Percentiles rank a stretch among this genome's conserved stretches.
These are phyloP conservation scores for Plusia festucae DNA, from an alignment of 2,888 invertebrate genomes.

Conservation along the genomic window DNA sequence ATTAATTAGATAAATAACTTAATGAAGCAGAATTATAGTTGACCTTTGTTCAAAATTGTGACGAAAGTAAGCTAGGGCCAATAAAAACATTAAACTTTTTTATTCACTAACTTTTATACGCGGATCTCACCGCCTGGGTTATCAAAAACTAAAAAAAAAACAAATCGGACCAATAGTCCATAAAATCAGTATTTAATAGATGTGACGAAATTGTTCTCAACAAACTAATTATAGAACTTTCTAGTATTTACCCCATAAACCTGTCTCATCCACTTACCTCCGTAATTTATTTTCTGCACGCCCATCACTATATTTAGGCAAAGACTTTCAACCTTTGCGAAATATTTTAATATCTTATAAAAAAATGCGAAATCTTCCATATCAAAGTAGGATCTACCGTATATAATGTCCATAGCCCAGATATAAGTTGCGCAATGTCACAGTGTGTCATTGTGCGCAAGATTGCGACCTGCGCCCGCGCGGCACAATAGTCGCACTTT, in stretches of 20 bases:
- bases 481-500: slow-evolving; percentile 33
- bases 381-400: slow-evolving; percentile 32
- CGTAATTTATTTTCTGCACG: slow-evolving; percentile 26
- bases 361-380: slow-evolving; percentile 26
- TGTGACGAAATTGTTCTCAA: too few species aligned
- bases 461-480: slow-evolving; percentile 30
- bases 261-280: slow-evolving; percentile 22
- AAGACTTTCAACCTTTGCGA: slow-evolving; percentile 7
- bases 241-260: slow-evolving; percentile 14
- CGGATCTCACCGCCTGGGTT: too few species aligned
- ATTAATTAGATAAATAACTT: too few species aligned
- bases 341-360: slow-evolving; percentile 8
- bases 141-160: too few species aligned
- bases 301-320: slow-evolving; percentile 6
- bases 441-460: slow-evolving; percentile 41
- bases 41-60: too few species aligned
- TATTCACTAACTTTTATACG: too few species aligned
- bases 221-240: neutral
- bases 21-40: too few species aligned
- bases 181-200: too few species aligned
- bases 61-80: too few species aligned
- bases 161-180: too few species aligned
- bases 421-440: slow-evolving; percentile 32
- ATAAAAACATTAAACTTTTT: too few species aligned
- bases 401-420: slow-evolving; percentile 26